phyloP scores from a whole-genome alignment of 2,113 vertebrate genomes.

The Elephas maximus region DNA sequence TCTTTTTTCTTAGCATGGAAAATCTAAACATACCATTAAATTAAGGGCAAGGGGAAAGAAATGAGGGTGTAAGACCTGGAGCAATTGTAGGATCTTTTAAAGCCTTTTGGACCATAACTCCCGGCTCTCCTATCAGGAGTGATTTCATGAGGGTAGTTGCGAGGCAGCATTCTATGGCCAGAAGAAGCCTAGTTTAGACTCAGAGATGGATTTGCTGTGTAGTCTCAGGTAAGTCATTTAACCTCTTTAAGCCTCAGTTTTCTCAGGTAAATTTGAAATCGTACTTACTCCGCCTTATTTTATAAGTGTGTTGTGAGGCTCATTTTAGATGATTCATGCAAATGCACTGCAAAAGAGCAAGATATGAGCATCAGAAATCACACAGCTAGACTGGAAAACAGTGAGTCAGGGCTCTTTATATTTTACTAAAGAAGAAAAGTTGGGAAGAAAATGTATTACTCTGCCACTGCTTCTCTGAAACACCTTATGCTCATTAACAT shows the following conservation, averaged over 20 bases:
- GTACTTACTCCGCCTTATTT: background rate
- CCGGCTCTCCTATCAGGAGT: background rate
- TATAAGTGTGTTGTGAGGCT: background rate
- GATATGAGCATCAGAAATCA: background rate
- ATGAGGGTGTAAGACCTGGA: background rate
- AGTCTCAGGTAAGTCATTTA: background rate
- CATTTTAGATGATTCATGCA: background rate
- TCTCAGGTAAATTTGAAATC: background rate
- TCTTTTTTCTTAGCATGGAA: background rate
- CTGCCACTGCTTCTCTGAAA: background rate
- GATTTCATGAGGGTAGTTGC: background rate
- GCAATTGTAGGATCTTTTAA: background rate
- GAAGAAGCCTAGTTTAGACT: background rate
- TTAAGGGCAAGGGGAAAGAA: background rate
- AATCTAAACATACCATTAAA: background rate
- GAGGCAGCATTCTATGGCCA: background rate
- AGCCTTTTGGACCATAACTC: background rate
- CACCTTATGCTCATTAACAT: background rate
- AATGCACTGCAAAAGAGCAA: background rate
- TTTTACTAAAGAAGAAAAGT: background rate
- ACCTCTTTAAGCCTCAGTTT: background rate
- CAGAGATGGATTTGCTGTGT: background rate
- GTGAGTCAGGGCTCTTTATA: background rate
- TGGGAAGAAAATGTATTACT: background rate
- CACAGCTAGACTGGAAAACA: background rate